Evolutionary conservation across 1,140 invertebrate genomes (phyloP).

Genomic region (Leptopilina clavipes): DNA sequence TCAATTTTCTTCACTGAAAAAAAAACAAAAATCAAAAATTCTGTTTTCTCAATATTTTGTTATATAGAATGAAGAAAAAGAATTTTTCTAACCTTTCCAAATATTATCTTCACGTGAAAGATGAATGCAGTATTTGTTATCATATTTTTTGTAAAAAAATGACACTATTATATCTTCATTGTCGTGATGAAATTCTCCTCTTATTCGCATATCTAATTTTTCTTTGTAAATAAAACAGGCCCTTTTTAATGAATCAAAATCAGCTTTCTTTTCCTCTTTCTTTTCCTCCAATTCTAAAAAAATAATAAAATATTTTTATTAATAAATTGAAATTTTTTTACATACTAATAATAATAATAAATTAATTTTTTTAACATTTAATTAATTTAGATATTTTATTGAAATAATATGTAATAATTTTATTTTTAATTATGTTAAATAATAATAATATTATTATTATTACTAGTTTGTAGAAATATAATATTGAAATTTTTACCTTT

Average conservation of each 20-base stretch:
- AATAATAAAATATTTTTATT: too few species aligned
- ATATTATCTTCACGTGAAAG: slow-evolving; percentile 47
- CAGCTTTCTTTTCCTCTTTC: slow-evolving; percentile 45
- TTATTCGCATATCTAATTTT: slow-evolving; percentile 62
- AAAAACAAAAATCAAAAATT: slow-evolving; percentile 31
- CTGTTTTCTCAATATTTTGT: too few species aligned
- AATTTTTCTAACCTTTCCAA: slow-evolving; percentile 61
- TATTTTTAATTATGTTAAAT: too few species aligned
- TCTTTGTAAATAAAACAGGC: slow-evolving; percentile 61
- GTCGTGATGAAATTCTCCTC: slow-evolving; percentile 45
- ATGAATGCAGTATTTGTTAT: slow-evolving; percentile 61
- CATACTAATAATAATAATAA: too few species aligned
- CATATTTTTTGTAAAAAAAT: slow-evolving; percentile 59
- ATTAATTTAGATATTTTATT: too few species aligned
- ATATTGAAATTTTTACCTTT: slow-evolving; percentile 33
- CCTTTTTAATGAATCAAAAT: slow-evolving; percentile 63
- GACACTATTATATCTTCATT: slow-evolving; percentile 55
- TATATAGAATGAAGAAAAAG: too few species aligned
- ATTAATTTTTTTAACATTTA: too few species aligned
- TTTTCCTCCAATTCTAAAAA: slow-evolving; percentile 50
- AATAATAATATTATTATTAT: too few species aligned
- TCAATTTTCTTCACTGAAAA: slow-evolving; percentile 60
- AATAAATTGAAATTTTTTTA: too few species aligned
- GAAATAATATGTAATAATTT: too few species aligned
- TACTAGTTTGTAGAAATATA: too few species aligned